Evolutionary conservation across 2,113 vertebrate genomes (phyloP).

Genomic region (Pantherophis guttatus): DNA sequence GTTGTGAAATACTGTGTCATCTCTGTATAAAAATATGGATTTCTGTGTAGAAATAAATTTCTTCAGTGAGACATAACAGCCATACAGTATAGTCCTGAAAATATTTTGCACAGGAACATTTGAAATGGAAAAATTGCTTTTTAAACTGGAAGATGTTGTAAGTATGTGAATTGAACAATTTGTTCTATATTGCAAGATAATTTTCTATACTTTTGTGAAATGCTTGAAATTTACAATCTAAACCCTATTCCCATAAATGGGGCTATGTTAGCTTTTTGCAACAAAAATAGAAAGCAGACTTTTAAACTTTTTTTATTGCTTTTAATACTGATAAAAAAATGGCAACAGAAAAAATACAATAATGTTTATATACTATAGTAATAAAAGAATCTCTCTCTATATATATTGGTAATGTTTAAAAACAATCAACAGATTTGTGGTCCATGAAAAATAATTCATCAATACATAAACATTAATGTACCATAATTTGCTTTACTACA

Average conservation of each 20-base stretch:
- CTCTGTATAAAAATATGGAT: not conserved
- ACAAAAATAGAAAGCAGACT: not conserved
- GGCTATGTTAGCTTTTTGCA: not conserved
- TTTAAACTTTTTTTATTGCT: not conserved
- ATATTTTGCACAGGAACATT: not conserved
- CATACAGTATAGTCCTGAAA: not conserved
- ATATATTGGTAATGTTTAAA: not conserved
- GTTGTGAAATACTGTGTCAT: not conserved
- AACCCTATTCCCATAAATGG: not conserved
- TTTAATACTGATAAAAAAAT: not conserved
- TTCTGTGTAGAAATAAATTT: not conserved
- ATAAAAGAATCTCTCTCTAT: not conserved
- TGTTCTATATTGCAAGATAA: not conserved
- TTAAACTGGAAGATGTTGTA: not conserved
- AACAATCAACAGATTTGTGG: not conserved
- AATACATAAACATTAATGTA: not conserved
- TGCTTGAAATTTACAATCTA: not conserved
- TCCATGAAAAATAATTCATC: not conserved
- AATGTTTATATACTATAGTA: not conserved
- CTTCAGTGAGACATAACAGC: not conserved
- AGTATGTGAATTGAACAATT: not conserved
- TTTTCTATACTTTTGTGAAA: not conserved
- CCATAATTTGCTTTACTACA: not conserved
- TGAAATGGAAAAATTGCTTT: not conserved
- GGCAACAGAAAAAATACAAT: not conserved